Conservation (phyloP, 1,140 invertebrate species). For the Babylonia areolata region DNA sequence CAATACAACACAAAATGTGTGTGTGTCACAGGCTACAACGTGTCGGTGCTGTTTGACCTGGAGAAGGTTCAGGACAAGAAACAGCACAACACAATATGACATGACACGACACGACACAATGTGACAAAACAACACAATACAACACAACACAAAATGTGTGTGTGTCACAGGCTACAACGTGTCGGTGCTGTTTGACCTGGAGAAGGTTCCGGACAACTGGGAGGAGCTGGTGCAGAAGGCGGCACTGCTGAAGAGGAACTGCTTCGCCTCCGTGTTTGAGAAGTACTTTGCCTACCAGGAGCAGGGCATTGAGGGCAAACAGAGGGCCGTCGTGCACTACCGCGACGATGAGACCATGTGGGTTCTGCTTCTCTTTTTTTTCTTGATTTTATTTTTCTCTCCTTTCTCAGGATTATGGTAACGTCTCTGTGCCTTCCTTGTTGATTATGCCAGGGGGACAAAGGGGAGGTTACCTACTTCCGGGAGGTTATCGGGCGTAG, state of each 20-base stretch:
- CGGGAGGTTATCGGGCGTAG: too few species aligned
- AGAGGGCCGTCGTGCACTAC: slow-evolving; percentile 98
- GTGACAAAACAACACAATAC: too few species aligned
- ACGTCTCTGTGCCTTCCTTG: too few species aligned
- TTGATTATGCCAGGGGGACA: too few species aligned
- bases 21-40: slow-evolving; percentile 86
- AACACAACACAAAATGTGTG: too few species aligned
- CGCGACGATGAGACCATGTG: slow-evolving; percentile 99
- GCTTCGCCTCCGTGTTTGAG: slow-evolving; percentile 99
- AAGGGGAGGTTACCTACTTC: too few species aligned
- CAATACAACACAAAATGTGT: too few species aligned
- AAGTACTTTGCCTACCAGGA: slow-evolving; percentile 99
- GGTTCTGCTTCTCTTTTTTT: too few species aligned
- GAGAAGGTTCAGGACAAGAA: slow-evolving; percentile 92
- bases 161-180: slow-evolving; percentile 89
- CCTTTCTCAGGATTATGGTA: neutral
- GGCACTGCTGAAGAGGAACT: slow-evolving; percentile 96
- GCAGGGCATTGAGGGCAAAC: slow-evolving; percentile 90
- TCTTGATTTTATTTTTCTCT: too few species aligned
- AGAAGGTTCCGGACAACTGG: slow-evolving; percentile 93
- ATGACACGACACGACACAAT: too few species aligned
- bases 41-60: slow-evolving; percentile 94
- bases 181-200: slow-evolving; percentile 93
- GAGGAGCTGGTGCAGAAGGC: slow-evolving; percentile 93
- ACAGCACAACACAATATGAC: too few species aligned